Evolutionary conservation across 2,888 invertebrate species (phyloP).

Genomic region (Xestia c-nigrum): DNA sequence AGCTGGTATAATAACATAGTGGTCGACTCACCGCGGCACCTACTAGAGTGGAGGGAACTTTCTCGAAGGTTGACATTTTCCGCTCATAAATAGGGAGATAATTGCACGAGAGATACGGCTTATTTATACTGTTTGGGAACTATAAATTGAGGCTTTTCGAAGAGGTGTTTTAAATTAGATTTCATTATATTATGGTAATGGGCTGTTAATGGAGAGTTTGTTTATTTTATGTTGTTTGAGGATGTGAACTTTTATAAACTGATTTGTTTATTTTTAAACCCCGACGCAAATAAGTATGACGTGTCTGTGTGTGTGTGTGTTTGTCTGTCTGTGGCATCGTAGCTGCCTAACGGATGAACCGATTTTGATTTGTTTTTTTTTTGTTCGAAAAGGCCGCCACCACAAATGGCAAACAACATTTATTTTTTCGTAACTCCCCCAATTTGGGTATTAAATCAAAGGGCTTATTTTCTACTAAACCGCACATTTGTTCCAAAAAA

Average conservation of each 20-base stretch:
- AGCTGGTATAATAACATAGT: slow-evolving; percentile 77
- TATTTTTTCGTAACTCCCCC: no score
- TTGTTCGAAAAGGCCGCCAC: no score
- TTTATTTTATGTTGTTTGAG: slow-evolving; percentile 26
- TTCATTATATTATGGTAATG: slow-evolving; percentile 53
- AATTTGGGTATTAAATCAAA: no score
- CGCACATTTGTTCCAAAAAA: no score
- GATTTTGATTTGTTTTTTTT: no score
- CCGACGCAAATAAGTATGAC: no score
- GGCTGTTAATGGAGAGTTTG: slow-evolving; percentile 31
- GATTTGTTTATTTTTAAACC: slow-evolving; percentile 14
- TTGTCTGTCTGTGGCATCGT: no score
- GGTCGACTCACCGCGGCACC: slow-evolving; percentile 55
- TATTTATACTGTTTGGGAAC: slow-evolving; percentile 77
- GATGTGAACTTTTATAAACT: slow-evolving; percentile 4
- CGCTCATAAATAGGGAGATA: slow-evolving; percentile 82
- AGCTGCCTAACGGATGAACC: no score
- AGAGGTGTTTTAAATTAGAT: slow-evolving; percentile 58
- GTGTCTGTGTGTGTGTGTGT: no score
- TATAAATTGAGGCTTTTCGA: slow-evolving; percentile 67
- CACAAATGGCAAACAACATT: no score
- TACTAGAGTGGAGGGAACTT: slow-evolving; percentile 67
- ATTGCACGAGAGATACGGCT: slow-evolving; percentile 82
- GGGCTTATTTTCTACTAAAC: no score
- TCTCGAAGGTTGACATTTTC: slow-evolving; percentile 80